A percentile compares a stretch with the other conserved stretches of the same genome.
These are phyloP conservation scores for Charanyca ferruginea DNA, from an alignment of 2,888 invertebrate species.

Conservation along the genomic window DNA sequence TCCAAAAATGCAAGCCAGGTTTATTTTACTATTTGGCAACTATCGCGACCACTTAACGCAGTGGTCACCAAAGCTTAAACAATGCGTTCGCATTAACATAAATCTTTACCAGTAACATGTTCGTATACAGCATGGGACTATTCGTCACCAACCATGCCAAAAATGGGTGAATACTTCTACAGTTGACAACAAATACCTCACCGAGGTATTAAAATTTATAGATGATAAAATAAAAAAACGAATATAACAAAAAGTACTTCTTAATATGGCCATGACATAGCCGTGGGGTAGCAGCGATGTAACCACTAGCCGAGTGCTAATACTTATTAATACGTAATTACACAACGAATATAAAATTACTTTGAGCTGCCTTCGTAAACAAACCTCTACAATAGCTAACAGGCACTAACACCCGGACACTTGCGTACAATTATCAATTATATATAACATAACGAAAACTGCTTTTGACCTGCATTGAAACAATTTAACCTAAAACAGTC, in stretches of 20 bases:
- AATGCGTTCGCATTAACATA: constrained; percentile 20
- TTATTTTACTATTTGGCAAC: constrained; percentile 60
- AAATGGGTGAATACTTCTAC: constrained; percentile 44
- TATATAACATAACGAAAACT: constrained; percentile 62
- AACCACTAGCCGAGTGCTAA: constrained; percentile 61
- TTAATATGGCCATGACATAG: constrained; percentile 67
- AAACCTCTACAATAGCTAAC: constrained; percentile 57
- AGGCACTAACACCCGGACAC: constrained; percentile 48
- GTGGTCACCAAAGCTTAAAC: constrained; percentile 46
- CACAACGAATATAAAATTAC: constrained; percentile 67
- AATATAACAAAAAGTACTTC: constrained; percentile 71
- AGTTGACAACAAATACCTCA: constrained; percentile 60
- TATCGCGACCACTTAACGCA: constrained; percentile 33
- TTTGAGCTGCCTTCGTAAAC: constrained; percentile 71
- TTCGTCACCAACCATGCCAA: constrained; percentile 34
- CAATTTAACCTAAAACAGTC: constrained; percentile 81
- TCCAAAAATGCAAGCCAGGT: constrained; percentile 79
- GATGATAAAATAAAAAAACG: constrained; percentile 42
- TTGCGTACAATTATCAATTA: constrained; percentile 57
- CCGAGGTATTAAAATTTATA: constrained; percentile 47
- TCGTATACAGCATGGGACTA: constrained; percentile 44
- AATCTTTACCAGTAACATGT: constrained; percentile 51
- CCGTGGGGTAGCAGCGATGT: constrained; percentile 55
- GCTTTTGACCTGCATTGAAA: constrained; percentile 77
- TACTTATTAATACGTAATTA: constrained; percentile 63